phyloP scores from a whole-genome alignment of 2,113 vertebrate genomes.

The Pitta sordida region DNA sequence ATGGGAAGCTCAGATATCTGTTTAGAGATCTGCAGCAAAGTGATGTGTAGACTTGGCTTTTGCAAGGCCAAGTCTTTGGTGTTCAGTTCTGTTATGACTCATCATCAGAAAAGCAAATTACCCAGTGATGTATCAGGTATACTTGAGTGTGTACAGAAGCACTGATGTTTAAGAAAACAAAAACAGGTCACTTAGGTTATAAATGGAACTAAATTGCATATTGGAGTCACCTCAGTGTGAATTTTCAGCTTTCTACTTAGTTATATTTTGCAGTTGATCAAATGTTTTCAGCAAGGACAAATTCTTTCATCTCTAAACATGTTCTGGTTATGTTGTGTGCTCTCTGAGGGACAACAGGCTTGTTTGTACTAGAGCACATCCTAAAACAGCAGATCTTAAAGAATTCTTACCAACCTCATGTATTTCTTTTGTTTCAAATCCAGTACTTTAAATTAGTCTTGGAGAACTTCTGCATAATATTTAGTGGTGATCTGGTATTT shows the following conservation, averaged over 20 bases:
- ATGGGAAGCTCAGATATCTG: neutral
- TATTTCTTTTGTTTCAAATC: neutral
- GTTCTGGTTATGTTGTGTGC: neutral
- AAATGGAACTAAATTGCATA: neutral
- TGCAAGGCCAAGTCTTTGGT: neutral
- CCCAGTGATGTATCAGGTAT: neutral
- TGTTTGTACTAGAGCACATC: fast-evolving
- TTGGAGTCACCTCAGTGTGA: neutral
- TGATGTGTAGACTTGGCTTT: neutral
- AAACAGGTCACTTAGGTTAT: neutral
- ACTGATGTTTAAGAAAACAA: neutral
- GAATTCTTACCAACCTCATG: neutral
- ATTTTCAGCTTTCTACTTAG: neutral
- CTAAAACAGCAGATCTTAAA: neutral
- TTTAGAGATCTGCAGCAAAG: neutral
- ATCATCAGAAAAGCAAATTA: neutral
- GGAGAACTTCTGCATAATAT: neutral
- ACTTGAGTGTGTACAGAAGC: neutral
- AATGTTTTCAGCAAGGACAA: neutral
- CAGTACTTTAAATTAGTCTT: neutral
- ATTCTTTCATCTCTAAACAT: neutral
- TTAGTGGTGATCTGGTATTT: neutral
- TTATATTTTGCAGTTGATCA: neutral
- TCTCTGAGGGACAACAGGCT: neutral
- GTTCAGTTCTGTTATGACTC: neutral